Base-by-base conservation (phyloP, 2,113 vertebrate genomes). In the Donacobius atricapilla region DNA sequence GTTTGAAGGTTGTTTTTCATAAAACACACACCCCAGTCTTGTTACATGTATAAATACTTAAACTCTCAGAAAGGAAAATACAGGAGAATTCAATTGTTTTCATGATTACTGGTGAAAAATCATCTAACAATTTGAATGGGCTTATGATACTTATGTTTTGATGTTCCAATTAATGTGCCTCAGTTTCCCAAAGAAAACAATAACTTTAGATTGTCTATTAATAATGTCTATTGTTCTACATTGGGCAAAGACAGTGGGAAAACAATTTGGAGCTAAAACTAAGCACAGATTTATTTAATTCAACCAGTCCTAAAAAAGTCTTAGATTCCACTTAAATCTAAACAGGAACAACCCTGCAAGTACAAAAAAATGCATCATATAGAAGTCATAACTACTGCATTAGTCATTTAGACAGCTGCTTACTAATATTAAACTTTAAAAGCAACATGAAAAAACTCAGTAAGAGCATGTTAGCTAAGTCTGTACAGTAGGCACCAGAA, bases 391-490 rank as follows among this genome's bases (percentile, higher is more conserved):
- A 80, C 28, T 70, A 90, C 53, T 48, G 54, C 12, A 13, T 95
- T 96, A 96, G 93, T 96, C 89, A 94, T 81, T 79, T 57, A 70
- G 94, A 92, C 89, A 96, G 79, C 91, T 94, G 69, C 54, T 84
- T 97, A 57, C 89, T 96, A 96, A 96, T 90, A 92, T 90, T 92
- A 93, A 88, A 73, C 37, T 79, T 66, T 37, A 90, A 83, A 79
- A 90, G 39, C 39, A 91, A 51, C 17, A 69, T 11, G 3, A 63
- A 91, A 88, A 73, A 82, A 47, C 15, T 53, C 66, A 70, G 25
- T 56, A 35, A 72, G 2, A 56, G 28, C 33, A 64, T 27, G 14
- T 47, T 66, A 78, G 39, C 33, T 91, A 65, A 40, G 53, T 44
- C 63, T 72, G 25, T 63, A 66, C 17, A 79, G 71, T 1, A 88